A percentile compares a stretch with the other conserved stretches of the same genome.
Evolutionary conservation across 2,888 invertebrate genomes (phyloP).

Genomic region (Sarcophaga rosellei): DNA sequence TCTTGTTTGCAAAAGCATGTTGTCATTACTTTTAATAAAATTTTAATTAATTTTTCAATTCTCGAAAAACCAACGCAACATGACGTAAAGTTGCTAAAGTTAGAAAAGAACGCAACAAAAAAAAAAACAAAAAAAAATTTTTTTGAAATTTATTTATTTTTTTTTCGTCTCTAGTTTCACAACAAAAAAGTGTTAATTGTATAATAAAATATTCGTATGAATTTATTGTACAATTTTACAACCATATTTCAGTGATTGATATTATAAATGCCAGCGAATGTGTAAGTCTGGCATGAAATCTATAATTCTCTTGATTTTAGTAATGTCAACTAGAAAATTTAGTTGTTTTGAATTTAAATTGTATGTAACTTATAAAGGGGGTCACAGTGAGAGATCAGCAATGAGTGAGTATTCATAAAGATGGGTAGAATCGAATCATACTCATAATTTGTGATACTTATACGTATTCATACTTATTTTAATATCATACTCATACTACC

Average conservation of each 20-base stretch:
- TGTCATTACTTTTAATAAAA: constrained; percentile 44
- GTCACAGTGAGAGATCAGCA: too few species aligned
- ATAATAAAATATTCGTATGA: constrained; percentile 27
- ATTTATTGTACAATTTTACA: neutral
- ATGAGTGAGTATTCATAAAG: too few species aligned
- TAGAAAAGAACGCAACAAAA: neutral
- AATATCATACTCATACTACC: too few species aligned
- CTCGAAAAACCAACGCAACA: neutral
- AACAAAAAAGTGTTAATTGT: constrained; percentile 16
- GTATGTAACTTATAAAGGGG: too few species aligned
- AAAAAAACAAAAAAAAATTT: neutral
- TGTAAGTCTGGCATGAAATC: too few species aligned
- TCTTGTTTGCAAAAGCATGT: constrained; percentile 44
- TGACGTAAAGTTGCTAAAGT: constrained; percentile 28
- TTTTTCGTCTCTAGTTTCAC: neutral
- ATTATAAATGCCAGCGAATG: neutral
- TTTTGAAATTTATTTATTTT: neutral
- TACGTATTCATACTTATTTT: too few species aligned
- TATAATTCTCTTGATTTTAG: too few species aligned
- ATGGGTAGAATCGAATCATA: too few species aligned
- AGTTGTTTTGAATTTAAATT: too few species aligned
- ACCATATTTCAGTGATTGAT: neutral
- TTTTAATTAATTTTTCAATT: constrained; percentile 23
- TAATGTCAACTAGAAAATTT: too few species aligned
- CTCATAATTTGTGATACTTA: too few species aligned